Conservation (phyloP, 1,140 invertebrate genomes). For the Polyergus mexicanus region DNA sequence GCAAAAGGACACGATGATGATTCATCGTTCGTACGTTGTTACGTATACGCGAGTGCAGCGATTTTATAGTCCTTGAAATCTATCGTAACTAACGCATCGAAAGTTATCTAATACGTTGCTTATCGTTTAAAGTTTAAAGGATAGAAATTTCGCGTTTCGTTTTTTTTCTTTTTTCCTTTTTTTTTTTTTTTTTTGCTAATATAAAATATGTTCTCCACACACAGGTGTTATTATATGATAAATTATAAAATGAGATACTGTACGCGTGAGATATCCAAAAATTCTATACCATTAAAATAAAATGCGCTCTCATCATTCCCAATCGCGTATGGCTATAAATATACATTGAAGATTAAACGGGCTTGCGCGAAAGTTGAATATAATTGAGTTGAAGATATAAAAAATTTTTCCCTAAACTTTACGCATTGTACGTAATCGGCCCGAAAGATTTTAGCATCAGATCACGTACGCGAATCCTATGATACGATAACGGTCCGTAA, state of each 20-base stretch:
- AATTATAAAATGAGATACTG: not conserved
- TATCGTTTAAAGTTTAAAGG: not conserved
- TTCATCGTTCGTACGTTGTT: slow-evolving; percentile 40
- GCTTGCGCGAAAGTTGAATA: too few relatives aligned
- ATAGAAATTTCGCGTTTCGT: not conserved
- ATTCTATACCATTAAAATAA: not conserved
- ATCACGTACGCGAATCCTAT: not conserved
- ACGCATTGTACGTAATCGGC: not conserved
- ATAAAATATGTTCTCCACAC: not conserved
- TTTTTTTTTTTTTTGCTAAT: not conserved
- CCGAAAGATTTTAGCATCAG: not conserved
- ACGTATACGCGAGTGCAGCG: slow-evolving; percentile 27
- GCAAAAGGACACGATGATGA: slow-evolving; percentile 54
- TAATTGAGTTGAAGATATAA: too few relatives aligned
- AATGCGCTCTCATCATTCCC: not conserved
- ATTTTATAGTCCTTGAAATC: slow-evolving; percentile 64
- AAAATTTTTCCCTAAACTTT: not conserved
- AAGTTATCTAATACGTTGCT: slow-evolving; percentile 51
- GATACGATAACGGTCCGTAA: not conserved
- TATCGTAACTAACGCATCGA: slow-evolving; percentile 48
- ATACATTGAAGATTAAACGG: too few relatives aligned
- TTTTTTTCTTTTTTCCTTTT: not conserved
- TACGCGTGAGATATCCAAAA: not conserved
- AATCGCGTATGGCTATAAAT: too few relatives aligned
- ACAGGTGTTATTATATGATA: not conserved